phyloP scores from a whole-genome alignment of 53 echinoderm and acorn worm species.

The Echinarachnius parma region DNA sequence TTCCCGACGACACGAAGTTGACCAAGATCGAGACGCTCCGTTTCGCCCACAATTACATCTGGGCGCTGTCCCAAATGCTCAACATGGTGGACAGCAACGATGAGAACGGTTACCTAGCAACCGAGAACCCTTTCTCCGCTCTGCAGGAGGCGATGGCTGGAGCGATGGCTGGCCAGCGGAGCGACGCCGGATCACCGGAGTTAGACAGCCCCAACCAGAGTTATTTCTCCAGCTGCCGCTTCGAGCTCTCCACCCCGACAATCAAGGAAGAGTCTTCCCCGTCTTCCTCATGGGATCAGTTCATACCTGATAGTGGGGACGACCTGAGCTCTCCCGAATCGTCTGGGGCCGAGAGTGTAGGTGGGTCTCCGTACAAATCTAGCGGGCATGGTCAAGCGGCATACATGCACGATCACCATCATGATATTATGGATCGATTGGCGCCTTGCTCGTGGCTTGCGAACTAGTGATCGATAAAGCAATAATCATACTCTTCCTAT shows the following conservation, averaged over 20 bases:
- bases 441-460: slow-evolving; percentile 26
- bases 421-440: slow-evolving; percentile 38
- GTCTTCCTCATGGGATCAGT: slow-evolving; percentile 11
- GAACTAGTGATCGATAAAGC: no score
- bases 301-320: slow-evolving; percentile 21
- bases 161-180: slow-evolving; percentile 21
- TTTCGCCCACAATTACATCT: slow-evolving; percentile 98
- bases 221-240: slow-evolving; percentile 16
- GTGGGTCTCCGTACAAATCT: slow-evolving; percentile 22
- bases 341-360: background rate
- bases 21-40: slow-evolving; percentile 95
- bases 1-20: slow-evolving; percentile 97
- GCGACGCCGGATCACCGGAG: slow-evolving; percentile 1
- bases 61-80: slow-evolving; percentile 94
- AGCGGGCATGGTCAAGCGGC: background rate
- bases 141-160: slow-evolving; percentile 21
- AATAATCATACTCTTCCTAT: no score
- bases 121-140: slow-evolving; percentile 27
- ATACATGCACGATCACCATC: slow-evolving; percentile 28
- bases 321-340: background rate
- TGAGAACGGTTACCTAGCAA: slow-evolving; percentile 20
- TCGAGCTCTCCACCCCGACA: slow-evolving; percentile 3
- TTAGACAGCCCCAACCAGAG: slow-evolving; percentile 2
- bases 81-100: slow-evolving; percentile 77
- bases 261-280: slow-evolving; percentile 1